These are phyloP conservation scores for Heteronetta atricapilla DNA, from an alignment of 2,113 vertebrate genomes.

Conservation along the genomic window DNA sequence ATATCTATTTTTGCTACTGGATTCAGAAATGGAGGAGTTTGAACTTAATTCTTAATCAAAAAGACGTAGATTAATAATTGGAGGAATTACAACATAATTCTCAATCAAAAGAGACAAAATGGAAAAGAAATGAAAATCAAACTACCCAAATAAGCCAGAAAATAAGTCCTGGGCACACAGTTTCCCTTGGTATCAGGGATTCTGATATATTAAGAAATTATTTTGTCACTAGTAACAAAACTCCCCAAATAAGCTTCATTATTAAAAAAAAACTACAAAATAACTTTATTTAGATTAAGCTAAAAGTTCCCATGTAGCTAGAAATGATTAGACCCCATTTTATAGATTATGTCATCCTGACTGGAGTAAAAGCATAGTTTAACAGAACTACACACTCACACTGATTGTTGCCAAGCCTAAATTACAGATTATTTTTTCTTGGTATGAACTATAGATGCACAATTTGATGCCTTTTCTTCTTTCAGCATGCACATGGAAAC, in stretches of 20 bases:
- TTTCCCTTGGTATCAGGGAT: neutral
- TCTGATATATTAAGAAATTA: neutral
- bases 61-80: neutral
- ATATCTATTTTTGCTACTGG: neutral
- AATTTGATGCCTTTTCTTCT: neutral
- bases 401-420: neutral
- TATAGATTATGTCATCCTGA: neutral
- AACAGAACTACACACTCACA: neutral
- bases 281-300: neutral
- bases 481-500: neutral
- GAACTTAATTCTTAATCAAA: neutral
- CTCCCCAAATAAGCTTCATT: neutral
- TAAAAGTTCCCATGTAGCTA: neutral
- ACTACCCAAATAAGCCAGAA: neutral
- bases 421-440: neutral
- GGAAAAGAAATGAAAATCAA: neutral
- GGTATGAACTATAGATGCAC: neutral
- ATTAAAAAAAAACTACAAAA: neutral
- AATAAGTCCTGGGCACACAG: neutral
- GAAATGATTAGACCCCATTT: neutral
- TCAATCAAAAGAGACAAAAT: neutral
- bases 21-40: neutral
- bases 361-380: neutral
- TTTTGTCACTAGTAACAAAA: neutral
- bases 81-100: neutral